Conservation (phyloP, 2,797 vertebrate species). For the Acropternis orthonyx region DNA sequence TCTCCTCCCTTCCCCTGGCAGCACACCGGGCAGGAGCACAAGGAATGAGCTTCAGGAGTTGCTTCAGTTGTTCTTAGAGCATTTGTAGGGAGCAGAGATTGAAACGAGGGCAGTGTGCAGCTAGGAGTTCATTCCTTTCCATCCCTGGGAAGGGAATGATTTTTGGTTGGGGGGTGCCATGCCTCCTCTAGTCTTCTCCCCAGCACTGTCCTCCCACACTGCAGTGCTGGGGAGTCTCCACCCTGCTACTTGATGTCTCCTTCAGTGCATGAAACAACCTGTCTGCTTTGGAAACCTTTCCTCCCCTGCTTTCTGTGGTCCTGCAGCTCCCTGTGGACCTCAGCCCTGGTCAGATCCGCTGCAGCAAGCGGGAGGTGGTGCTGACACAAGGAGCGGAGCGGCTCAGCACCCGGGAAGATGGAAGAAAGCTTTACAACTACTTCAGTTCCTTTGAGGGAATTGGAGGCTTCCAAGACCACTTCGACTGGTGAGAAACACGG, state of each 20-base stretch:
- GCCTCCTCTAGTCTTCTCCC: not conserved
- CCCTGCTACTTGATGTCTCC: not conserved
- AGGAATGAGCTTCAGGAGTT: not conserved
- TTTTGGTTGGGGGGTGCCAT: not conserved
- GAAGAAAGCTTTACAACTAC: constrained; percentile 80
- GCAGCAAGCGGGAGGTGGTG: constrained; percentile 75
- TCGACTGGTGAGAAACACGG: constrained; percentile 80
- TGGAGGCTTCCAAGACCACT: constrained; percentile 89
- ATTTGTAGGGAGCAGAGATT: not conserved
- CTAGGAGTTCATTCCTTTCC: not conserved
- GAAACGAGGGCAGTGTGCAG: not conserved
- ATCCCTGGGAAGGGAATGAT: not conserved
- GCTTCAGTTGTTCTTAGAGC: not conserved
- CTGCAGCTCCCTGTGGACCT: constrained; percentile 80
- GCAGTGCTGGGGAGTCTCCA: not conserved
- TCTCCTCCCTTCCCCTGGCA: not conserved
- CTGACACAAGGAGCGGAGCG: constrained; percentile 74
- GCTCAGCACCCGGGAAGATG: constrained; percentile 59
- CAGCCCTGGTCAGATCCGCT: constrained; percentile 83
- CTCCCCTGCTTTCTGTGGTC: not conserved
- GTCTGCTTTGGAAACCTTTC: not conserved
- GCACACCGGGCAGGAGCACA: accelerated
- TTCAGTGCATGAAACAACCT: not conserved
- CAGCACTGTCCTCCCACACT: not conserved
- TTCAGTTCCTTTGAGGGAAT: constrained; percentile 81